Base-by-base conservation (phyloP, 2,888 invertebrate genomes). In the Poecilobothrus nobilitatus region DNA sequence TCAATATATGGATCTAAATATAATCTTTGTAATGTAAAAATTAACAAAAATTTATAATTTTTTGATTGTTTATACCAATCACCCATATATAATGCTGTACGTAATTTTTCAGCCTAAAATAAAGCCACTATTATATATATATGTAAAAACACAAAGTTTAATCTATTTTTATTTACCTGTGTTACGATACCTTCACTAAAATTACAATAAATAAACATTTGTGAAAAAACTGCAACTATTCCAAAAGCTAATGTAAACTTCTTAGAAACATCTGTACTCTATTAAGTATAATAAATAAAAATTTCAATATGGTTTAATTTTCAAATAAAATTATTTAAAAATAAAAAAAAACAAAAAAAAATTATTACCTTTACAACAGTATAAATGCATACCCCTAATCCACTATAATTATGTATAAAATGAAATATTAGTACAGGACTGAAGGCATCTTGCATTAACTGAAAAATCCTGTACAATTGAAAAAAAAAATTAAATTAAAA, bases 171-270 rank as follows among this genome's bases (percentile, higher is more conserved):
- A 53, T 15, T 18, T 53, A 53, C 53, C n/a, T 53, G 9, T 15
- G 18, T 15, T 18, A n/a, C 53, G 18, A 53, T 53, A 1, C 2
- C n/a, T 53, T 53, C 53, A 53, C 53, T 53, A 6, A 53, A 53
- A 53, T 53, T 53, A 53, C 53, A 53, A 18, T 53, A 53, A 18
- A 53, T 53, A 53, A 53, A 53, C 53, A 53, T 53, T 53, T 53
- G 53, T 53, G 53, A 15, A 53, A 53, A 18, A 18, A 53, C 53
- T 12, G 18, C 53, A 15, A 15, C 15, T 12, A n/a, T 6, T 53
- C 53, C 53, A 53, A 53, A 12, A 15, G 6, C 3, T 2, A 53
- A n/a, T 18, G 53, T 1, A 18, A 53, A 15, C 18, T 53, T 53
- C 15, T 53, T 53, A 18, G 18, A 53, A 18, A 53, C 18, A 18